Evolutionary conservation across 1,140 invertebrate genomes (phyloP), one percentile per base, ranked within the genome.

Genomic region (Bombus waltoni): DNA sequence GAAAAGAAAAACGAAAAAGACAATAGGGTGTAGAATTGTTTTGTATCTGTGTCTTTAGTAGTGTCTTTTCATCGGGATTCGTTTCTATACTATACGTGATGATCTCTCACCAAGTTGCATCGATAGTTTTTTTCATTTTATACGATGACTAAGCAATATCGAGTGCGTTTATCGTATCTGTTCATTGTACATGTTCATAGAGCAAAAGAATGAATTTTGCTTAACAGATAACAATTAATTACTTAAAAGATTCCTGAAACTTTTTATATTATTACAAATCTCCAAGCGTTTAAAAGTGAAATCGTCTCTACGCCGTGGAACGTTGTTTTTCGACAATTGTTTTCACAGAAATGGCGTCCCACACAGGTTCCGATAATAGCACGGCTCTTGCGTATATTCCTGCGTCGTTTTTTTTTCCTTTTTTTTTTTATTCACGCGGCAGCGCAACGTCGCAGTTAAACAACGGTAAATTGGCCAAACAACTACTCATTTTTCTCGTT

Each of bases 401-500:
- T 35, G 10, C 10, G 25, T 9, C 22, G 11, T 18, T 18, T n/a
- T 75, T n/a, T 15, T 11, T 47, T 13, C 10, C 13, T 72, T 42
- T 72, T 57, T 13, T 62, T 68, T 32, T 79, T 28, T 15, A 32
- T 40, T 79, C 40, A 5, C 40, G 10, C 25, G 18, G 22, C 78
- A n/a, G 28, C 28, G 38, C 6, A 42, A 72, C 28, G 68, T 28
- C 25, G 32, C 62, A 53, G 72, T 82, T 68, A 53, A 76, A 83
- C 72, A 66, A 47, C 59, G 22, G 42, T 42, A 62, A 65, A 83
- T 40, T 76, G 35, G 13, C 62, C 72, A 40, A 76, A 68, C 72
- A 73, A 75, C 81, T 65, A 59, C 47, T 75, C 81, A 66, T 82
- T 82, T 82, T 35, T 32, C 40, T 40, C 71, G 81, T 72, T 13